Base-by-base conservation (phyloP, 2,113 vertebrate genomes). In the Ancistrus triradiatus region DNA sequence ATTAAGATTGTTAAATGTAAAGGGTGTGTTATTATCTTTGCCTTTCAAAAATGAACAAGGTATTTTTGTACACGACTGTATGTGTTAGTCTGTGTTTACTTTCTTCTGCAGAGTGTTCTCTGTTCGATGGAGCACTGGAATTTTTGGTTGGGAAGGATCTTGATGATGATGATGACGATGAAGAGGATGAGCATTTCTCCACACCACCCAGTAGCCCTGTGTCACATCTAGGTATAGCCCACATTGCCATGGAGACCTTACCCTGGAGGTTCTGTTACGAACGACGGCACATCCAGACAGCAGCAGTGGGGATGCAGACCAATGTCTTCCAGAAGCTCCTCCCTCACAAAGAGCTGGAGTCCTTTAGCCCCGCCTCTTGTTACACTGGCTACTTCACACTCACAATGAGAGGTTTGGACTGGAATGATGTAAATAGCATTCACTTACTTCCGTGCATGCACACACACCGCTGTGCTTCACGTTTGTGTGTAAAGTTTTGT, bases 71-170 rank as follows among this genome's bases (percentile, higher is more conserved):
- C n/a, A n/a, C n/a, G n/a, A n/a, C n/a, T 40, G 2, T 42, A 21
- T 27, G 4, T 31, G 17, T 40, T 8, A n/a, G 5, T 27, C 2
- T 13, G 2, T 33, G 3, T 47, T 19, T 46, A 1, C 17, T 31
- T 61, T 13, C 46, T 47, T 44, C 35, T 47, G 21, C 60, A 78
- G 78, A 70, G 3, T 73, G 73, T 11, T 75, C 61, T 17, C 69
- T 90, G n/a, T 86, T 84, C 35, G 77, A 84, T 18, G 80, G 84
- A 0, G 85, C 86, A 1, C 79, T 87, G 83, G 88, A 89, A 82
- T 89, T 90, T 42, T 68, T 86, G 1, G 49, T 84, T 10, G 75
- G 65, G 47, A 59, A 72, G 3, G 44, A 68, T 2, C 47, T 74
- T 9, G 24, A 42, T 1, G 48, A 75, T 2, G 18, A 59, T 0